Conservation (phyloP, 2,797 vertebrate species). For the Tenualosa thibaudeaui region DNA sequence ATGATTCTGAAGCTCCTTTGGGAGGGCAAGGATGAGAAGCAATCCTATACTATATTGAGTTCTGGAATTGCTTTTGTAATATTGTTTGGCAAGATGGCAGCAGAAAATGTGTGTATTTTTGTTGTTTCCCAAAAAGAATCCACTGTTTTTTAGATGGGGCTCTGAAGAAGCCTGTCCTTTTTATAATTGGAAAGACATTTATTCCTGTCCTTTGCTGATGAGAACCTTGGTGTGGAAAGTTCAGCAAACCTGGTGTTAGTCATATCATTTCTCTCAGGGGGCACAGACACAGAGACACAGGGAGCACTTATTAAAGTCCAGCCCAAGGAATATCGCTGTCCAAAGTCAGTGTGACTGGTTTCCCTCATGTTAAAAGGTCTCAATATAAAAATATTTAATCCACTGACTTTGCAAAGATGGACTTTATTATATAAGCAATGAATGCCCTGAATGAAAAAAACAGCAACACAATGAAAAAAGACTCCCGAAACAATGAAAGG, state of each 20-base stretch:
- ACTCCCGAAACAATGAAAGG: background rate
- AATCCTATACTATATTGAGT: constrained; percentile 72
- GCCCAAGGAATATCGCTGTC: background rate
- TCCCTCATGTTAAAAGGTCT: background rate
- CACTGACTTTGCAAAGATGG: background rate
- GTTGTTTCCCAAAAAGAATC: constrained; percentile 14
- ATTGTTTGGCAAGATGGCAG: constrained; percentile 72
- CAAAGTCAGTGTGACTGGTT: background rate
- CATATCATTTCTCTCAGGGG: background rate
- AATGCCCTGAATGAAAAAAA: background rate
- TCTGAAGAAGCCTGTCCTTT: background rate
- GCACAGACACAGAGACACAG: background rate
- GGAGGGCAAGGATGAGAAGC: constrained; percentile 68
- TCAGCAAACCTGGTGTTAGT: background rate
- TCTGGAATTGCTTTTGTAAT: constrained; percentile 78
- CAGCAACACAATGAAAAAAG: background rate
- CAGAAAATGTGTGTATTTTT: constrained; percentile 36
- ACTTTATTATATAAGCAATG: background rate
- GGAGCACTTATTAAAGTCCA: background rate
- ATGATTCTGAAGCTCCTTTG: constrained; percentile 71
- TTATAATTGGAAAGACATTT: constrained; percentile 2
- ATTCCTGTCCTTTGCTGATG: background rate
- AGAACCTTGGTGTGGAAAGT: background rate
- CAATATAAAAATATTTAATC: background rate
- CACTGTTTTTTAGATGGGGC: background rate